phyloP scores from a whole-genome alignment of 2,113 vertebrate genomes.

The Cheirogaleus medius region DNA sequence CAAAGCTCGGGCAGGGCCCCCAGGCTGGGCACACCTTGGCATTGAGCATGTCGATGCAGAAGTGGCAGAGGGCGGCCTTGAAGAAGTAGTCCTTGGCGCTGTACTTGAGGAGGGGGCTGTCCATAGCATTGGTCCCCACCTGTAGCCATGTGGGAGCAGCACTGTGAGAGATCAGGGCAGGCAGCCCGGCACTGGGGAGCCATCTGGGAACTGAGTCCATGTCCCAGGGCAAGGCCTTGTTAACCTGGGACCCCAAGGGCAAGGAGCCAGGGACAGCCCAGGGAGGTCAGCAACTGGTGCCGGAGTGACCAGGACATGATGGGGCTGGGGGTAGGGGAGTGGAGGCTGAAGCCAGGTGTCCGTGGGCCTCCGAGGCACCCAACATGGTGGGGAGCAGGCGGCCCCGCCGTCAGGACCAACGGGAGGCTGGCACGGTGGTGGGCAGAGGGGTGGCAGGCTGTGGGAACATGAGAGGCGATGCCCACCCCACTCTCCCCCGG shows the following conservation, averaged over 20 bases:
- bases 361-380: fast-evolving
- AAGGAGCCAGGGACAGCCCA: neutral
- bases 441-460: neutral
- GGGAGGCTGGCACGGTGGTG: neutral
- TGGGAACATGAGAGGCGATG: neutral
- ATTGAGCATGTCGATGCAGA: conserved; percentile 96
- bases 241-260: neutral
- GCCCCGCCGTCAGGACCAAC: neutral
- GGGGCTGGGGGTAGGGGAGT: too few species aligned
- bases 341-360: neutral
- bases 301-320: fast-evolving
- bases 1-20: fast-evolving
- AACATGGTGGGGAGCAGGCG: fast-evolving
- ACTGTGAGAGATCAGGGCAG: neutral
- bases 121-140: conserved; percentile 93
- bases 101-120: conserved; percentile 95
- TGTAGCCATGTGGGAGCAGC: neutral
- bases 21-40: conserved; percentile 86
- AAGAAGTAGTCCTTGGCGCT: conserved; percentile 97
- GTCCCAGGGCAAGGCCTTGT: neutral
- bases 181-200: neutral
- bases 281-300: fast-evolving
- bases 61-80: conserved; percentile 94
- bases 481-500: neutral
- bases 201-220: neutral